phyloP scores from a whole-genome alignment of 1,140 invertebrate genomes.

The Sinella curviseta region DNA sequence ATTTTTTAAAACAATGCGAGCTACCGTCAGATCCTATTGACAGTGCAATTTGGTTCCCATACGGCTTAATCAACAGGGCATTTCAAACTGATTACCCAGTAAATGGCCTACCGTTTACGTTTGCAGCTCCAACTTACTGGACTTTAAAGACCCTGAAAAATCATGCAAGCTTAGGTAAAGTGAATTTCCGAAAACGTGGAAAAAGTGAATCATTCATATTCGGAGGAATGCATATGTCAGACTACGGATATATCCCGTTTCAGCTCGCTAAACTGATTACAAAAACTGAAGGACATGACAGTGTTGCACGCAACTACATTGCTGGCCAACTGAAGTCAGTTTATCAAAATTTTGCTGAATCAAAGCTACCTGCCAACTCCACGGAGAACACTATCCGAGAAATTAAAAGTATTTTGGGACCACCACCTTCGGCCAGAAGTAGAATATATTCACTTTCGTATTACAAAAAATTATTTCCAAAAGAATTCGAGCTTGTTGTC shows the following conservation, averaged over 20 bases:
- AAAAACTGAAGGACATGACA: neutral
- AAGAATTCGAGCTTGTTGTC: neutral
- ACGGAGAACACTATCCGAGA: no score
- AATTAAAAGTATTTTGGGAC: no score
- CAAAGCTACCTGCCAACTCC: no score
- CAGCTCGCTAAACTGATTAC: neutral
- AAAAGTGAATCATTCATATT: neutral
- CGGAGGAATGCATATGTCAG: conserved; percentile 21
- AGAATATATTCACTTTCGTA: no score
- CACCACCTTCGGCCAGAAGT: no score
- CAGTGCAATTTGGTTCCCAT: conserved; percentile 26
- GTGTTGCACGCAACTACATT: no score
- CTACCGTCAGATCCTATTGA: neutral
- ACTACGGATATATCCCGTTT: conserved; percentile 17
- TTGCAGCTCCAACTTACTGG: conserved; percentile 19
- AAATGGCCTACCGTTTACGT: neutral
- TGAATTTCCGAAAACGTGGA: neutral
- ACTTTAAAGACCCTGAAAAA: neutral
- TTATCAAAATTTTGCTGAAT: no score
- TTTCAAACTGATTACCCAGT: conserved; percentile 10
- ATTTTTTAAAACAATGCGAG: neutral
- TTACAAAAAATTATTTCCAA: no score
- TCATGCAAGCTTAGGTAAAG: no score
- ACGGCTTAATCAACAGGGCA: neutral
- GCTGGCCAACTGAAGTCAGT: no score